Base-by-base conservation (phyloP, 2,888 invertebrate genomes). In the Panopea generosa region DNA sequence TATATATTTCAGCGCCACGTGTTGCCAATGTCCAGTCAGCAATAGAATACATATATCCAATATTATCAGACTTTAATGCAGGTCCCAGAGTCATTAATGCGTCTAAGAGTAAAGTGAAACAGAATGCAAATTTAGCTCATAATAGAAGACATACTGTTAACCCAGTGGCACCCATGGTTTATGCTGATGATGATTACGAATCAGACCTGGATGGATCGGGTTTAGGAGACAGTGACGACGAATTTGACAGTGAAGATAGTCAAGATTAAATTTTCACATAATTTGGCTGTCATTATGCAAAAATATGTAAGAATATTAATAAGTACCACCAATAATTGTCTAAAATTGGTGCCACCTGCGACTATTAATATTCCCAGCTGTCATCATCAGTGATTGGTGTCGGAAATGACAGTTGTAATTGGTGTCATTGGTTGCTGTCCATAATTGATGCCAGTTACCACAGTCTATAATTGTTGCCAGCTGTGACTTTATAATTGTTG, bases 1-100 rank as follows among this genome's bases (percentile, higher is more conserved):
- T 57, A 27, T 7, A 22, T 40, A 18, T 89, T 94, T 18, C 93
- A 96, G 98, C 98, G 86, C 97, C 97, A 18, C 96, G 96, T 93
- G 97, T 98, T 82, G 95, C 94, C 84, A 96, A 96, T 93, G 97
- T 98, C 69, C 96, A 88, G 96, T 96, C 85, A 67, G 94, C 94
- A 60, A 97, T 99, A 91, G 97, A 98, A 94, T 95, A 97, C 92
- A 97, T 98, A 89, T 98, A 96, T 93, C 98, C 98, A 82, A 94
- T 98, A 93, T 97, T 98, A 92, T 96, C 96, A 92, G 97, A 97
- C 93, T 98, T 96, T 94, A 96, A 96, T 90, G 98, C 97, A 81
- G 90, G 81, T 38, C 74, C 75, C 20, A 65, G 63, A 71, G n/a
- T 65, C 45, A 65, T 63, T 26, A 71, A 65, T 50, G 49, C 6